Percentiles rank a stretch among this genome's conserved stretches.
phyloP scores from a whole-genome alignment of 2,113 vertebrate genomes.

The Elephas maximus region DNA sequence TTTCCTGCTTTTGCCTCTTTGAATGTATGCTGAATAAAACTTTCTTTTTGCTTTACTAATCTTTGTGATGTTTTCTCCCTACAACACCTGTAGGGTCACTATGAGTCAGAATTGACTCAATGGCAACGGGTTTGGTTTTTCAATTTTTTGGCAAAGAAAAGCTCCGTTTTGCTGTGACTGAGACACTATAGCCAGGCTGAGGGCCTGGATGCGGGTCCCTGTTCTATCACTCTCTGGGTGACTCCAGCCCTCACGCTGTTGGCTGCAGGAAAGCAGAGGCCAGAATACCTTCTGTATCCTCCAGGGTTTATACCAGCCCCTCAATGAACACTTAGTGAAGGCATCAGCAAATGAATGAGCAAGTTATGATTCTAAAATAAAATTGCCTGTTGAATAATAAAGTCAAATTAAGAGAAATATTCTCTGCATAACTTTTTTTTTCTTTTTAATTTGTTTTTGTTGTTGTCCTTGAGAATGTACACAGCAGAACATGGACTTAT shows the following conservation, averaged over 20 bases:
- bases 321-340: conserved; percentile 32
- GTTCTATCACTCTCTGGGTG: neutral
- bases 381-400: conserved; percentile 4
- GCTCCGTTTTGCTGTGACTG: neutral
- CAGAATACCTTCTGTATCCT: neutral
- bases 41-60: too few species aligned
- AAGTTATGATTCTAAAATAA: conserved; percentile 49
- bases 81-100: too few species aligned
- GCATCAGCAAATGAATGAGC: neutral
- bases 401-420: conserved; percentile 20
- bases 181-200: neutral
- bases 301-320: neutral
- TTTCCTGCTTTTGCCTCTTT: too few species aligned
- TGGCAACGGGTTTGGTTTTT: too few species aligned
- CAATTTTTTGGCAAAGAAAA: neutral
- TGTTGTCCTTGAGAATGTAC: too few species aligned
- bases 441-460: neutral
- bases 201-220: neutral
- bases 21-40: too few species aligned
- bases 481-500: too few species aligned
- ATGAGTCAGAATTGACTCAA: too few species aligned
- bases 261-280: neutral
- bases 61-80: too few species aligned
- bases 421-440: neutral
- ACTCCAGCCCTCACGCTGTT: neutral